Evolutionary conservation across 2,113 vertebrate genomes (phyloP).

Genomic region (Calidris pygmaea): DNA sequence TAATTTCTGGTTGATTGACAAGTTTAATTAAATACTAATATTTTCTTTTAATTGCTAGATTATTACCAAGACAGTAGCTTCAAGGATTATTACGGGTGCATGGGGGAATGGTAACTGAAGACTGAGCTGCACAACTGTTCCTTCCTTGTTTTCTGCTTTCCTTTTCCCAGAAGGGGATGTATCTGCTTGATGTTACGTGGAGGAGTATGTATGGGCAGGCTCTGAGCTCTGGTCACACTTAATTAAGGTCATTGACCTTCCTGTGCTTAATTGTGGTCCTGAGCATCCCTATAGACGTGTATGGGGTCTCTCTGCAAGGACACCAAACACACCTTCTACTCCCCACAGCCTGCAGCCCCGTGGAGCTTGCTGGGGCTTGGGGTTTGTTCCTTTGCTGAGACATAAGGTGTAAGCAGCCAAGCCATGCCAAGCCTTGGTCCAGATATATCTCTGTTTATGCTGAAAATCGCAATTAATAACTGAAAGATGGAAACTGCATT

Average conservation of each 20-base stretch:
- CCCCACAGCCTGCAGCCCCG: background rate
- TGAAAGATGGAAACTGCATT: background rate
- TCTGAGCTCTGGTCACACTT: background rate
- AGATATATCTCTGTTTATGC: background rate
- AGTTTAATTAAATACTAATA: conserved; percentile 62
- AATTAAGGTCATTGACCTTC: background rate
- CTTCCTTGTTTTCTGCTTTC: background rate
- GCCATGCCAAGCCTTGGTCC: background rate
- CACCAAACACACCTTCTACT: background rate
- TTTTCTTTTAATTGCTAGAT: conserved; percentile 63
- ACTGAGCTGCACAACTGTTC: background rate
- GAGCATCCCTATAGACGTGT: background rate
- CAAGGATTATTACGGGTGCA: background rate
- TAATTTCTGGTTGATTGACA: conserved; percentile 55
- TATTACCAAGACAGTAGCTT: conserved; percentile 47
- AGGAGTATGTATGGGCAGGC: background rate
- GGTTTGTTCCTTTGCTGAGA: background rate
- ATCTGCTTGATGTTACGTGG: fast-evolving
- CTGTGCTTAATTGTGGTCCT: background rate
- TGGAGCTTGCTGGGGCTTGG: background rate
- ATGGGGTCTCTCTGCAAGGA: fast-evolving
- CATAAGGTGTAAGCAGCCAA: background rate
- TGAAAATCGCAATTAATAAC: background rate
- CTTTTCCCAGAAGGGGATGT: background rate
- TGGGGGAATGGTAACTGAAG: background rate